Evolutionary conservation across 2,888 invertebrate genomes (phyloP).

Genomic region (Heliconius aoede): DNA sequence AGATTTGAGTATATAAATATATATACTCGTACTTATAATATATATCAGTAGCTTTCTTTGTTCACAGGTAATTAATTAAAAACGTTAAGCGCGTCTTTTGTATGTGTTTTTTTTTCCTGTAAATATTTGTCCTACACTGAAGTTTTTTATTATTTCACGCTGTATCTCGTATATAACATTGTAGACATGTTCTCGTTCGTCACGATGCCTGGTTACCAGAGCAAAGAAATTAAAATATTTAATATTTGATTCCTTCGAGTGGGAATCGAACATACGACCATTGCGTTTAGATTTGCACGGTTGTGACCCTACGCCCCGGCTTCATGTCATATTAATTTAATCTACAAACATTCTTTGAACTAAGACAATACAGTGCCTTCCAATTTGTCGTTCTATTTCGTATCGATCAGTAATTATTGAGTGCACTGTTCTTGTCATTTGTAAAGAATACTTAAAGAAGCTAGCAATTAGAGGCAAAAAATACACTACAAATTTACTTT

Average conservation of each 20-base stretch:
- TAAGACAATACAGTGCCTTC: background rate
- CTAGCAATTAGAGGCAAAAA: background rate
- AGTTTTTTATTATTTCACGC: background rate
- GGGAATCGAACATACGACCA: background rate
- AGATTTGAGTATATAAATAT: no score
- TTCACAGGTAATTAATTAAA: no score
- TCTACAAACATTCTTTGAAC: background rate
- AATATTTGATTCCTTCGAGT: background rate
- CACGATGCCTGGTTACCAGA: background rate
- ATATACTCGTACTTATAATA: no score
- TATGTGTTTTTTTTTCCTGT: no score
- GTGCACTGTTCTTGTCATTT: background rate
- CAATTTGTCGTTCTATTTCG: background rate
- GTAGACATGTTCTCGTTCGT: no score
- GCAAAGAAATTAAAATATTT: background rate
- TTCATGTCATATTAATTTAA: background rate
- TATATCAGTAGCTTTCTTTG: no score
- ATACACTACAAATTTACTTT: background rate
- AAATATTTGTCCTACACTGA: no score
- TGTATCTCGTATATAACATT: background rate
- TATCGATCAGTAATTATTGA: background rate
- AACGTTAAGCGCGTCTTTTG: no score
- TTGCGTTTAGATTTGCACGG: background rate
- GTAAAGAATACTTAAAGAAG: conserved; percentile 7
- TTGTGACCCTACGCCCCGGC: background rate